Conservation (phyloP, 2,888 invertebrate species). For the Heliconius ethilla region DNA sequence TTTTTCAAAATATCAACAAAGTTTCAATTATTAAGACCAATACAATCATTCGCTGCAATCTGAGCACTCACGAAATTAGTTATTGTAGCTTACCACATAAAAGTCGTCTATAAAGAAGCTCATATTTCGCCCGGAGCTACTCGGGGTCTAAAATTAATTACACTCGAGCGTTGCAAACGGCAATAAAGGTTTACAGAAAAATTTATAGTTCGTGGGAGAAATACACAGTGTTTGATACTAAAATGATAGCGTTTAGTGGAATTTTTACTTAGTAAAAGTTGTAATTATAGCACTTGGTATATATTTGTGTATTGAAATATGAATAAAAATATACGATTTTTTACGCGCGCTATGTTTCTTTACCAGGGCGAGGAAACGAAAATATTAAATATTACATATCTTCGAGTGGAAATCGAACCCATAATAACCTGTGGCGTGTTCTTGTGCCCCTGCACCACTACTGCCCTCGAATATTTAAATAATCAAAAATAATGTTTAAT, state of each 20-base stretch:
- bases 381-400: too few species aligned
- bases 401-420: too few species aligned
- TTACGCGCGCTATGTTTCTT: too few species aligned
- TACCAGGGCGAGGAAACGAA: too few species aligned
- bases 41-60: slow-evolving; percentile 10
- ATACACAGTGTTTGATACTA: not conserved
- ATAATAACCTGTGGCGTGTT: too few species aligned
- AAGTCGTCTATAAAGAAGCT: slow-evolving; percentile 35
- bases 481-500: too few species aligned
- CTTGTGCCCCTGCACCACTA: too few species aligned
- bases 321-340: too few species aligned
- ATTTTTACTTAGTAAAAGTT: not conserved
- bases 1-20: not conserved
- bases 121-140: slow-evolving; percentile 40
- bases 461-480: too few species aligned
- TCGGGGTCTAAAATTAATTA: slow-evolving; percentile 61
- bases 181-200: slow-evolving; percentile 64
- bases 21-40: not conserved
- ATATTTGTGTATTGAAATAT: too few species aligned
- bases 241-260: not conserved
- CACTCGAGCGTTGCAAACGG: slow-evolving; percentile 59
- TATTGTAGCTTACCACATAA: slow-evolving; percentile 24
- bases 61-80: slow-evolving; percentile 23
- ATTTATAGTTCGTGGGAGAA: slow-evolving; percentile 60
- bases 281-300: not conserved